phyloP scores from a whole-genome alignment of 64 coral and sea anemone genomes.

The Montipora sp. region DNA sequence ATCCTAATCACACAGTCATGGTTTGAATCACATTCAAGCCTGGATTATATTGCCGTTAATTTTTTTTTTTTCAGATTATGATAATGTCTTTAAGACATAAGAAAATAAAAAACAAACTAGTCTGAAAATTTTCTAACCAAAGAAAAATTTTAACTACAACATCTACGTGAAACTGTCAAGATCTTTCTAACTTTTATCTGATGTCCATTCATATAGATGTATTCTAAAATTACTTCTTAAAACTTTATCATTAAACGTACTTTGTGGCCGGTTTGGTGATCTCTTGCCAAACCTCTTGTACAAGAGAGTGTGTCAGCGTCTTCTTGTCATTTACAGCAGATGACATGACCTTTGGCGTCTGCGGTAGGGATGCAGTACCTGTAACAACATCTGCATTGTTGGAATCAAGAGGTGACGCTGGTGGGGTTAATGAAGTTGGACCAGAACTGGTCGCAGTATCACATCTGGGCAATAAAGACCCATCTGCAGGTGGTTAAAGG shows the following conservation, averaged over 20 bases:
- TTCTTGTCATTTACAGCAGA: conserved; percentile 61
- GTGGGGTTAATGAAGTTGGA: conserved; percentile 87
- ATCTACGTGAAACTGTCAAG: too few relatives aligned
- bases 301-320: conserved; percentile 83
- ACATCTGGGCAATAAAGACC: conserved; percentile 75
- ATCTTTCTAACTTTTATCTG: too few relatives aligned
- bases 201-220: too few relatives aligned
- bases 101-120: too few relatives aligned
- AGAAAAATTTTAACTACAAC: too few relatives aligned
- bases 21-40: too few relatives aligned
- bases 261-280: conserved; percentile 83
- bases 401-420: conserved; percentile 94
- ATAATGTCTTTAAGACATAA: too few relatives aligned
- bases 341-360: not conserved
- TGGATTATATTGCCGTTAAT: too few relatives aligned
- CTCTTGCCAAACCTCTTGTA: conserved; percentile 95
- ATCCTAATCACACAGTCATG: too few relatives aligned
- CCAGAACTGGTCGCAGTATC: conserved; percentile 41
- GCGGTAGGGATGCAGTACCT: conserved; percentile 24
- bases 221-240: too few relatives aligned
- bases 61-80: too few relatives aligned
- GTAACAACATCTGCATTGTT: conserved; percentile 74
- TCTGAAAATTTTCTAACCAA: too few relatives aligned
- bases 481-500: conserved; percentile 61
- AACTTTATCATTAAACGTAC: conserved; percentile 20